Evolutionary conservation across 2,113 vertebrate genomes (phyloP).

Genomic region (Cephalophus harveyi): DNA sequence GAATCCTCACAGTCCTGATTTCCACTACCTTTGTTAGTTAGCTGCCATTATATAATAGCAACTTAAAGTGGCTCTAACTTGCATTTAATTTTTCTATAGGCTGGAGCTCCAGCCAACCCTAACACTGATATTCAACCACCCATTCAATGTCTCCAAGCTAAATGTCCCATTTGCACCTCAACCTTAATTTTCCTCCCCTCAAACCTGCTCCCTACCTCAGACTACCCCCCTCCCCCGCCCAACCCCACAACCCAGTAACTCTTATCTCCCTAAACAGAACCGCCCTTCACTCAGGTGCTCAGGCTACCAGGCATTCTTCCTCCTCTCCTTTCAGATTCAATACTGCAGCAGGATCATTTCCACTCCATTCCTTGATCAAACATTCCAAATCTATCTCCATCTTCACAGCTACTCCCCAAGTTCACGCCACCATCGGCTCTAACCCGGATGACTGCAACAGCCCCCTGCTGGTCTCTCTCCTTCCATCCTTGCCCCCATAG

Average conservation of each 20-base stretch:
- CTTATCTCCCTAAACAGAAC: neutral
- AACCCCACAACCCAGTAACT: neutral
- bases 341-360: neutral
- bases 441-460: neutral
- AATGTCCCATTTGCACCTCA: neutral
- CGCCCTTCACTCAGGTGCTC: neutral
- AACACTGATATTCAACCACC: neutral
- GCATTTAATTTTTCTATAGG: constrained; percentile 21
- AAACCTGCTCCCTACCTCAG: neutral
- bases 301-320: neutral
- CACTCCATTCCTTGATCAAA: neutral
- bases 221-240: neutral
- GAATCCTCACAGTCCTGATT: neutral
- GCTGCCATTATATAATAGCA: neutral
- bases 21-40: constrained; percentile 6
- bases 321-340: neutral
- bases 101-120: neutral
- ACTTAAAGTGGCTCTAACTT: constrained; percentile 10
- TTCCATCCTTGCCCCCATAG: neutral
- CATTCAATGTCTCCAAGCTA: neutral
- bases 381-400: neutral
- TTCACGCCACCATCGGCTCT: neutral
- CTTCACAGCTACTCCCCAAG: neutral
- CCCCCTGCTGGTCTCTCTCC: neutral
- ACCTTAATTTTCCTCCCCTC: neutral